phyloP scores from a whole-genome alignment of 2,113 vertebrate species.

The Nothocercus nigrocapillus region DNA sequence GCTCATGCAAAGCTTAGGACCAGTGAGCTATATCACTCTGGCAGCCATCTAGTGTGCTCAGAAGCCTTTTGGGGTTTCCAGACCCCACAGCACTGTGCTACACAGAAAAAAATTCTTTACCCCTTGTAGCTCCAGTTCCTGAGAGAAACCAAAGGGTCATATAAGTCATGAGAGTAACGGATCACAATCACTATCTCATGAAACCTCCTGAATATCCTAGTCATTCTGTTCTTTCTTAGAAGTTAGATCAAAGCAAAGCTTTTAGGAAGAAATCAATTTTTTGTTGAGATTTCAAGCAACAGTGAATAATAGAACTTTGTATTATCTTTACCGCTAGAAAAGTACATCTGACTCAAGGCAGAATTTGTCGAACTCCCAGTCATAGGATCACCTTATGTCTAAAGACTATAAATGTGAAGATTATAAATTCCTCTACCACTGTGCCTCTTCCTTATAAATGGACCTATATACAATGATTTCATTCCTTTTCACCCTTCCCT shows the following conservation, averaged over 20 bases:
- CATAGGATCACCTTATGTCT: background rate
- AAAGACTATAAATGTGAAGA: background rate
- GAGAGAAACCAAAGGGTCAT: background rate
- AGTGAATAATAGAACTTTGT: background rate
- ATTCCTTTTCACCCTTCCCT: background rate
- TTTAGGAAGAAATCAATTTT: background rate
- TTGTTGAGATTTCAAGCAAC: background rate
- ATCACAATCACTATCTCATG: slow-evolving; percentile 13
- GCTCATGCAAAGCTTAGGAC: background rate
- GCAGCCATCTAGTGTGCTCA: background rate
- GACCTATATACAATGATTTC: background rate
- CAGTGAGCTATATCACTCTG: background rate
- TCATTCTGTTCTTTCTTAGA: background rate
- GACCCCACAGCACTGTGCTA: background rate
- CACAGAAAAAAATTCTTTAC: background rate
- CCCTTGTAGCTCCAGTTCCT: background rate
- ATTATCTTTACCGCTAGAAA: background rate
- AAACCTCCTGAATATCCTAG: background rate
- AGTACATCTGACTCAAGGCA: background rate
- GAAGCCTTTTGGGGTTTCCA: background rate
- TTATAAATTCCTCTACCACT: background rate
- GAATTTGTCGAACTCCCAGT: background rate
- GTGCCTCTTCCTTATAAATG: background rate
- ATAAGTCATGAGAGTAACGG: background rate
- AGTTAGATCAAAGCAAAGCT: background rate